Evolutionary conservation across 2,113 vertebrate species (phyloP), one percentile per base, ranked within the genome.

Genomic region (Sorex araneus): DNA sequence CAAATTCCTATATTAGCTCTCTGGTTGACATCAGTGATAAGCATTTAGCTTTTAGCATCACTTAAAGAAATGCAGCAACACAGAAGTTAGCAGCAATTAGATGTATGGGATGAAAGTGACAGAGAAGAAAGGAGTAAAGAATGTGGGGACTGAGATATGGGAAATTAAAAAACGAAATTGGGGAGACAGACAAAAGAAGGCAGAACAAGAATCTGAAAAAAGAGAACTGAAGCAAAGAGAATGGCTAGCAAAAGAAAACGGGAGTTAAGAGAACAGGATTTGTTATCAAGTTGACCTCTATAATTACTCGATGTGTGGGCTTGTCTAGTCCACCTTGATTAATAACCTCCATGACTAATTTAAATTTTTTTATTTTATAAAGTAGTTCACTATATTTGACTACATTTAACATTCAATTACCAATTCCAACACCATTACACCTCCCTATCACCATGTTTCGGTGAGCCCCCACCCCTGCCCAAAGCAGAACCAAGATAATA

Each of bases 311-410:
- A 64, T 28, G 64, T 94, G 23, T 19, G 4, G 13, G 4, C 54
- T 96, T 89, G 86, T 94, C 93, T 40, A 40, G 18, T 94, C 79
- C 76, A 70, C 63, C 57, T 94, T 90, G 23, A 19, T 64, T 85
- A 74, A 54, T 83, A 74, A 66, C 70, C 94, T 94, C 84, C 69
- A 70, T 43, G 71, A 81, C 23, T 7, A 40, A 40, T 40, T 40
- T 40, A 4, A 4, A 54, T 19, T 54, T 54, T 54, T 54, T 54
- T 54, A 40, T 40, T 40, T 40, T 40, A 40, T 40, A 40, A 40
- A 40, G 40, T 40, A 7, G 40, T 40, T 40, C 40, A 40, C 40
- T 4, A 40, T 40, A 40, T 40, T 40, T 40, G 40, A 40, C 7
- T 40, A 40, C 40, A 40, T 40, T 40, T 40, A 40, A 40, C 40